Base-by-base conservation (phyloP, 2,113 vertebrate genomes). In the Rousettus leschenaultii region DNA sequence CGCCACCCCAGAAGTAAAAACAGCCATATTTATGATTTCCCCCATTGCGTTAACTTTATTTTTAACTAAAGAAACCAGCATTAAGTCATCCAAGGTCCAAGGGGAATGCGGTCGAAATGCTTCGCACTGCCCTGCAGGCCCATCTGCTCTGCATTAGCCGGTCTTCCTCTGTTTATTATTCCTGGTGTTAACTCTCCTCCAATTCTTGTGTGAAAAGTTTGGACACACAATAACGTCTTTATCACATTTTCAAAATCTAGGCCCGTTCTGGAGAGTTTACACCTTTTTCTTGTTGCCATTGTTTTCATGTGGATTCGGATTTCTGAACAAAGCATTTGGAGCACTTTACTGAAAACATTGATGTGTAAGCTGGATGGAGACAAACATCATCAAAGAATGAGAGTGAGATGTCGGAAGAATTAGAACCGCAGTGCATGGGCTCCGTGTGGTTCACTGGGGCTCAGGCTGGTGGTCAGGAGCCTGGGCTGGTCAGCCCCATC, bases 121-220 rank as follows among this genome's bases (percentile, higher is more conserved):
- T 30, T 2, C 38, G 91, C 33, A 0, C 48, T 38, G 45, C 85
- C 91, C 79, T 10, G 35, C 12, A n/a, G 86, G 71, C 92, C 95
- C 98, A 98, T 97, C 98, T 98, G 98, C 91, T 97, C 95, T 30
- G 73, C 96, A 97, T 98, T 98, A 98, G 80, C 95, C 12, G 1
- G 94, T 55, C 86, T 77, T 65, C 92, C 79, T 18, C 0, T 97
- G 94, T 97, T 98, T 98, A 95, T 98, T 98, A 96, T 98, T 98
- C 59, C 97, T 98, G 26, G 80, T 90, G 95, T 89, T 96, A 97
- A 91, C 91, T 96, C 90, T 86, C 48, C 40, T 70, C 87, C 33
- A 5, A 38, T 63, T 55, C 95, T 97, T 95, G 94, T 96, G 97
- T 87, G 97, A 98, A 95, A 98, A 97, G 80, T 95, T 96, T 9